These are phyloP conservation scores for Erebia ligea DNA, from an alignment of 2,888 invertebrate species.

Conservation along the genomic window DNA sequence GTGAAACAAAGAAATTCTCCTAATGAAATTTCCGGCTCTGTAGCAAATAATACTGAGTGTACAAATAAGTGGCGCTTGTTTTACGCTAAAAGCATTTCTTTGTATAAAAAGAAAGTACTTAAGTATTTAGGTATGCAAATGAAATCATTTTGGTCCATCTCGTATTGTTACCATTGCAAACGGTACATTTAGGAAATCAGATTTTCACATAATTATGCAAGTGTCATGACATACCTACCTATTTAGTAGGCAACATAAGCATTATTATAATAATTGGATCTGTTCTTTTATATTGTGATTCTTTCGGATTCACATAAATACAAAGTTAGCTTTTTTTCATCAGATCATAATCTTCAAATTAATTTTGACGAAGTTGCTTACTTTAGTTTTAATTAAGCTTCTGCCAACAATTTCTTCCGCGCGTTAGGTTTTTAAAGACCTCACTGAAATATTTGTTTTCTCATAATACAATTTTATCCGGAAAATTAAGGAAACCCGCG, in stretches of 20 bases:
- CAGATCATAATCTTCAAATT: too few species aligned
- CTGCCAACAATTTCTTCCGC: too few species aligned
- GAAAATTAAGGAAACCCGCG: too few species aligned
- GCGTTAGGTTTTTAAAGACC: too few species aligned
- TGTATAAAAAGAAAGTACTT: neutral
- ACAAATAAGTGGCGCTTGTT: neutral
- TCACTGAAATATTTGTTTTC: too few species aligned
- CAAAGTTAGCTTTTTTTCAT: too few species aligned
- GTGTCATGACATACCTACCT: constrained; percentile 11
- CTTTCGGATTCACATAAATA: too few species aligned
- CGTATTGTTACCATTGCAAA: constrained; percentile 18
- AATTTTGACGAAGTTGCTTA: too few species aligned
- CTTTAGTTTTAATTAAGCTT: too few species aligned
- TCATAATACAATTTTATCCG: too few species aligned
- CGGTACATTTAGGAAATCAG: constrained; percentile 24
- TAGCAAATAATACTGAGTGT: neutral
- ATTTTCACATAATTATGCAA: constrained; percentile 33
- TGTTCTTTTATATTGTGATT: neutral
- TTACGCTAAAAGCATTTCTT: neutral
- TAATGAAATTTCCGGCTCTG: too few species aligned
- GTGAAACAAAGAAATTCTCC: too few species aligned
- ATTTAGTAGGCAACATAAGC: constrained; percentile 3
- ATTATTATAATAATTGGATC: constrained; percentile 5
- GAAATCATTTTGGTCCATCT: constrained; percentile 15
- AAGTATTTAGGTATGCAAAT: constrained; percentile 18